phyloP scores from a whole-genome alignment of 2,797 vertebrate species.

The Cygnus olor region DNA sequence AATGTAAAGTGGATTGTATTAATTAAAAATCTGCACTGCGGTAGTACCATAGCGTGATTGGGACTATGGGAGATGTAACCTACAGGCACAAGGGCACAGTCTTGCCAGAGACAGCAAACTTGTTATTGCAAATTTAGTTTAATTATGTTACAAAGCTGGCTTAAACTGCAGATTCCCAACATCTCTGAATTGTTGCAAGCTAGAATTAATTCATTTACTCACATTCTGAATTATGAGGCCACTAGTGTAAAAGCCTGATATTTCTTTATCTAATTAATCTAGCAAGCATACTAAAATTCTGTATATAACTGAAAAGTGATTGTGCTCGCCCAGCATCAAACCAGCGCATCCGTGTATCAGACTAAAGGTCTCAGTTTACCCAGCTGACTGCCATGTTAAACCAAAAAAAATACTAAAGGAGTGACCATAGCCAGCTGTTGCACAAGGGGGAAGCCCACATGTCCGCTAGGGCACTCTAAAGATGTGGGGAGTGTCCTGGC shows the following conservation, averaged over 20 bases:
- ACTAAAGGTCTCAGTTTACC: not conserved
- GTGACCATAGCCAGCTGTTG: not conserved
- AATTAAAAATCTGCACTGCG: not conserved
- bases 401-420: not conserved
- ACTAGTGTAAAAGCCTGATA: not conserved
- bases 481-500: fast-evolving
- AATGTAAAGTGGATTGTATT: not conserved
- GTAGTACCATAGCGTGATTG: not conserved
- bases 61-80: not conserved
- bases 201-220: not conserved
- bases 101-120: not conserved
- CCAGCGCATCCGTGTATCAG: fast-evolving
- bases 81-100: not conserved
- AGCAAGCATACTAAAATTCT: not conserved
- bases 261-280: not conserved
- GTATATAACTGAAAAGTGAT: not conserved
- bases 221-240: not conserved
- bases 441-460: fast-evolving
- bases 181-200: not conserved
- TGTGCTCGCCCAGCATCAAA: not conserved
- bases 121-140: not conserved
- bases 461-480: not conserved
- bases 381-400: fast-evolving
- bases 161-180: not conserved
- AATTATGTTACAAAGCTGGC: not conserved